Evolutionary conservation across 2,797 vertebrate species (phyloP), one percentile per base, ranked within the genome.

Genomic region (Cetoscarus ocellatus): DNA sequence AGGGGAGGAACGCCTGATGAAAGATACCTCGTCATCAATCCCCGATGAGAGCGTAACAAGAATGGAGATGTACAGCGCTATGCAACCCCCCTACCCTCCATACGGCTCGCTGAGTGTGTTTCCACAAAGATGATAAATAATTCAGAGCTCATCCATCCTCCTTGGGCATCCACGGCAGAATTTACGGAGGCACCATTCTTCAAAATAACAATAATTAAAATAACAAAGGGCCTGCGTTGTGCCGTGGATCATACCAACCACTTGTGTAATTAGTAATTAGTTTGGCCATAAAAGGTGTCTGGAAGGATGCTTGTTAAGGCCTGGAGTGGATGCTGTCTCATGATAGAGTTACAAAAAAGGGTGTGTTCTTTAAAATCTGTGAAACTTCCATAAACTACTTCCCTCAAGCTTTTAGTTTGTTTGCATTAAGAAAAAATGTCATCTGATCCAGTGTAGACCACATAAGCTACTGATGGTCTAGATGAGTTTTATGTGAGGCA

Each of bases 91-190:
- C 27, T 27, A 27, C 27, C 27, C 27, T 27, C 73, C 56, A 55
- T 65, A 64, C 88, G 63, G 55, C 85, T 90, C 79, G 39, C 88
- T 54, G 88, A 92, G 87, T 87, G 91, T 92, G 93, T 95, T 96
- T 94, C 94, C 95, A 95, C 94, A 97, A 96, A 95, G 93, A 92
- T 91, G 82, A 95, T 98, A 94, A 97, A 98, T 97, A 96, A 97
- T 98, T 98, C 95, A 98, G 96, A 85, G 89, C 82, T 91, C 94
- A 94, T 95, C 93, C 94, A 94, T 94, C 93, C 94, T 91, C 85
- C 88, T 12, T 19, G 80, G 82, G 70, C 86, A 84, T 87, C 92
- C 91, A 86, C 89, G 93, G 94, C 92, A 91, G 88, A 93, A 96
- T 96, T 95, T 96, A 96, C 94, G 81, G 91, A n/a, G 67, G 91